These are phyloP conservation scores for Lasioglossum calceatum DNA, from an alignment of 2,888 invertebrate genomes.

Conservation along the genomic window DNA sequence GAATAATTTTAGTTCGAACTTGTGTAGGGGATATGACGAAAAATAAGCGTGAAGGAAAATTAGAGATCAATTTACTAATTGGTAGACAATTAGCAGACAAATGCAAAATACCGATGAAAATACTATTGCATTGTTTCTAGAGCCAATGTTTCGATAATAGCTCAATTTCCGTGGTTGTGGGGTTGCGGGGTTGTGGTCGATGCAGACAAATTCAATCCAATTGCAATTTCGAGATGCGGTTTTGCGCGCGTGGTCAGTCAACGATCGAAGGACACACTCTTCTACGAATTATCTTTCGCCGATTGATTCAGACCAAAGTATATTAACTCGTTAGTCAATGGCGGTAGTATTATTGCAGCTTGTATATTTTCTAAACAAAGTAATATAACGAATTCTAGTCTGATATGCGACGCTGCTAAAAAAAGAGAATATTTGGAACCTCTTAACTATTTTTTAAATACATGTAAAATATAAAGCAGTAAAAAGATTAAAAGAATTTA, in stretches of 20 bases:
- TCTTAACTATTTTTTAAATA: no score
- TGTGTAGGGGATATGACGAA: neutral
- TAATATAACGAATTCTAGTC: neutral
- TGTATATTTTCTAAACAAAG: neutral
- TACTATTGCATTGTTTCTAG: neutral
- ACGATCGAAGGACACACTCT: neutral
- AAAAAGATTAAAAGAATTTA: no score
- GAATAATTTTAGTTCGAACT: neutral
- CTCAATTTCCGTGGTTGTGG: conserved; percentile 47
- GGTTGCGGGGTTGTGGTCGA: conserved; percentile 34
- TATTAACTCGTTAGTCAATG: neutral
- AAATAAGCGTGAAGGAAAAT: neutral
- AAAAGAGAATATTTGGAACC: no score
- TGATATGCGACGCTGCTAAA: no score
- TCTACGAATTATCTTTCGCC: neutral
- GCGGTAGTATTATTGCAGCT: no score
- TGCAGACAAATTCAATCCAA: conserved; percentile 54
- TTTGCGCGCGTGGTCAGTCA: neutral
- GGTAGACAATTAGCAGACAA: neutral
- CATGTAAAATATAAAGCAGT: no score
- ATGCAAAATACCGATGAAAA: no score
- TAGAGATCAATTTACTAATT: neutral
- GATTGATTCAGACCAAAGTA: neutral
- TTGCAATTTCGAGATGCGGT: conserved; percentile 43
- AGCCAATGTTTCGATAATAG: conserved; percentile 30